phyloP scores from a whole-genome alignment of 2,113 vertebrate species.

The Colinus virginianus region DNA sequence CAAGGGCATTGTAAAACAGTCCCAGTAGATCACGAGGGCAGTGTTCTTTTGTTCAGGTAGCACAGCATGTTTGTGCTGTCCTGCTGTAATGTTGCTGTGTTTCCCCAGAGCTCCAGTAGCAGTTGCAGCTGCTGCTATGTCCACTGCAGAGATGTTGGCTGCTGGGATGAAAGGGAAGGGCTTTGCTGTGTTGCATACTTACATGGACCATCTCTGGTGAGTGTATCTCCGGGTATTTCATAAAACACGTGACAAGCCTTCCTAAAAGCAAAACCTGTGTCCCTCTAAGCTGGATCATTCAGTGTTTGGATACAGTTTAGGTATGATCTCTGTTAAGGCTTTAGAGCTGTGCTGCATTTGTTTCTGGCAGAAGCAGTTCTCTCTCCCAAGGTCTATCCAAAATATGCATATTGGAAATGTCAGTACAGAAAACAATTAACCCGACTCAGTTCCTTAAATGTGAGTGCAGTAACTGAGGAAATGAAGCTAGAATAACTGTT shows the following conservation, averaged over 20 bases:
- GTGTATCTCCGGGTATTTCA: conserved; percentile 21
- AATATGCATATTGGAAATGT: background rate
- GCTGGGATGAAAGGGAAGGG: conserved; percentile 93
- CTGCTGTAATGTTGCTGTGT: background rate
- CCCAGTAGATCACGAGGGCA: accelerated
- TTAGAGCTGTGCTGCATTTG: background rate
- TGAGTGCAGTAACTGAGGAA: background rate
- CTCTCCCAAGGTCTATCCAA: background rate
- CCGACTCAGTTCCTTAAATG: background rate
- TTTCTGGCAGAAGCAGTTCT: background rate
- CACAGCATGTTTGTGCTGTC: background rate
- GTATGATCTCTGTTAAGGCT: background rate
- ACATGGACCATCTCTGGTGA: conserved; percentile 93
- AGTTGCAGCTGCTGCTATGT: conserved; percentile 87
- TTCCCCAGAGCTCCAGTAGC: conserved; percentile 88
- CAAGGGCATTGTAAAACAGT: accelerated
- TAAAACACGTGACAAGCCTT: background rate
- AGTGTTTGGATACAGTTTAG: background rate
- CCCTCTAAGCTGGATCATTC: background rate
- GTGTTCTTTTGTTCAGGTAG: background rate
- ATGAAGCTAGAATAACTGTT: background rate
- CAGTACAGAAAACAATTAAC: background rate
- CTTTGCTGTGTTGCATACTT: conserved; percentile 89
- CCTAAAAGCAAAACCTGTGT: background rate
- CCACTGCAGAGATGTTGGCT: conserved; percentile 87